Conservation (phyloP, 2,888 invertebrate genomes). For the Kuschelorhynchus macadamiae region DNA sequence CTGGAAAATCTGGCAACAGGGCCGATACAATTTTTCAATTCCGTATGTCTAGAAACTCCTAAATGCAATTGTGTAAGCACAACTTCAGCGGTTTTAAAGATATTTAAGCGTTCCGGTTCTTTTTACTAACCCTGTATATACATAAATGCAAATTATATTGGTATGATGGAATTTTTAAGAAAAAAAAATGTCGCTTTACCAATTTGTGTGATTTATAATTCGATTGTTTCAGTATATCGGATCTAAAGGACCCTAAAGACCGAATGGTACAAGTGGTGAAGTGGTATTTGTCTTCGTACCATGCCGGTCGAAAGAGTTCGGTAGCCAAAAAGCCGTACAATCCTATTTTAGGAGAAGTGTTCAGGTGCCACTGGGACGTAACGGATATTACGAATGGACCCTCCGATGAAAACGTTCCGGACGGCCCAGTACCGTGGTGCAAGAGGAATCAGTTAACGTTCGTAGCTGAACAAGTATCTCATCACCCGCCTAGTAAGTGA, state of each 20-base stretch:
- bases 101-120: no score
- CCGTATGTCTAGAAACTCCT: no score
- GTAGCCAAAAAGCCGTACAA: slow-evolving; percentile 99
- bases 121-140: no score
- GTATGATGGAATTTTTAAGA: no score
- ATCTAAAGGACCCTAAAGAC: slow-evolving; percentile 86
- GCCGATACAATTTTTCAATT: no score
- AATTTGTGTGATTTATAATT: no score
- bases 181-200: no score
- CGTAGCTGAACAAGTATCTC: slow-evolving; percentile 98
- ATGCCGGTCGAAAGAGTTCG: slow-evolving; percentile 96
- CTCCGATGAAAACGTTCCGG: slow-evolving; percentile 71
- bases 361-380: slow-evolving; percentile 90
- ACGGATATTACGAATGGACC: slow-evolving; percentile 58
- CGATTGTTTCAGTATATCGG: slow-evolving; percentile 87
- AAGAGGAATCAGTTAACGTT: slow-evolving; percentile 90
- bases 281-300: slow-evolving; percentile 99
- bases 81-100: no score
- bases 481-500: slow-evolving; percentile 96
- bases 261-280: slow-evolving; percentile 94
- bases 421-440: slow-evolving; percentile 95
- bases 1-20: no score
- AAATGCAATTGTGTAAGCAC: no score
- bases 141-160: no score
- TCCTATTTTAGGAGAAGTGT: slow-evolving; percentile 97